Evolutionary conservation across 2,888 invertebrate genomes (phyloP).

Genomic region (Fabriciana adippe): DNA sequence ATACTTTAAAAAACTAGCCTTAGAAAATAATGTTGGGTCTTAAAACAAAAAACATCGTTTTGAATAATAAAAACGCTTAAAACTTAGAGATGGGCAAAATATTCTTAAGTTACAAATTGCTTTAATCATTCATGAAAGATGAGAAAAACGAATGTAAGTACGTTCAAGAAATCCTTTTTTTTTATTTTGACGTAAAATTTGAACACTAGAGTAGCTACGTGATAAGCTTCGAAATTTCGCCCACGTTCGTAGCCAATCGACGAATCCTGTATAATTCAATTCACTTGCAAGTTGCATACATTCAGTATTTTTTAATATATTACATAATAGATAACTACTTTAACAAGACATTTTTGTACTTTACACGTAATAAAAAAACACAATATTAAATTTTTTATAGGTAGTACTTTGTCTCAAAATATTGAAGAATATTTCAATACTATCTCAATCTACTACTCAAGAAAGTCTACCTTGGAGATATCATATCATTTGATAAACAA

Average conservation of each 20-base stretch:
- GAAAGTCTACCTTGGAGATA: too few species aligned
- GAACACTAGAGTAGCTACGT: conserved; percentile 8
- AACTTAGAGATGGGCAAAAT: neutral
- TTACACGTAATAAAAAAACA: too few species aligned
- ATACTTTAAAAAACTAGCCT: too few species aligned
- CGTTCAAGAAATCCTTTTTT: neutral
- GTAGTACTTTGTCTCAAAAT: too few species aligned
- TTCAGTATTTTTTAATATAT: neutral
- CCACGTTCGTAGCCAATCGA: conserved; percentile 25
- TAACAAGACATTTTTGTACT: too few species aligned
- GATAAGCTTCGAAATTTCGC: conserved; percentile 11
- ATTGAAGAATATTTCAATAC: too few species aligned
- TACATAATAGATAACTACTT: neutral
- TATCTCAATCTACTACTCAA: too few species aligned
- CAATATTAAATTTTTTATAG: too few species aligned
- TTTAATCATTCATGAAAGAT: neutral
- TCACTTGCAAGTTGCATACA: conserved; percentile 1
- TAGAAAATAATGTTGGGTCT: too few species aligned
- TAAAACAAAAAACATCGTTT: too few species aligned
- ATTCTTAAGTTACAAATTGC: neutral
- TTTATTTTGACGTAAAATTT: conserved; percentile 1
- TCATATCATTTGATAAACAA: too few species aligned
- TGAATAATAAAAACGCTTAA: neutral
- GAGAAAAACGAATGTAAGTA: neutral
- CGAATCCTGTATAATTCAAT: conserved; percentile 17